Conservation (phyloP, 2,888 invertebrate species). For the Spilosoma lubricipeda region DNA sequence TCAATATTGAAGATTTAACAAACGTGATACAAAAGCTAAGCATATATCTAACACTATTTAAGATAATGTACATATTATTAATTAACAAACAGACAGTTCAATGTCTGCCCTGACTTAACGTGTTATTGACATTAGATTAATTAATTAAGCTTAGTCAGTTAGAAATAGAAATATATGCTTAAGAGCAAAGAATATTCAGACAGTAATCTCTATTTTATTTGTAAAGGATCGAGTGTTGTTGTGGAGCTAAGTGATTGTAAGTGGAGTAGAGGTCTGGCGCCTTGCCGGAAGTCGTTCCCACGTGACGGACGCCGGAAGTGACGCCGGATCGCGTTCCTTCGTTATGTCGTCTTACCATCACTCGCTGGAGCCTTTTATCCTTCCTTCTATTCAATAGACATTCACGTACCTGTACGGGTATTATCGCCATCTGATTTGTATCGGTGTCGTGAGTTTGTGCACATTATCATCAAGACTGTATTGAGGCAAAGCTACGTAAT, state of each 20-base stretch:
- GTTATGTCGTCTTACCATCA: constrained; percentile 73
- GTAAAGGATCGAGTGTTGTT: constrained; percentile 66
- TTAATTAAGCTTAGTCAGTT: constrained; percentile 11
- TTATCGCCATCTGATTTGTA: constrained; percentile 35
- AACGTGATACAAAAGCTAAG: neutral
- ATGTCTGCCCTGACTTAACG: neutral
- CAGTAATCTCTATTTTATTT: constrained; percentile 57
- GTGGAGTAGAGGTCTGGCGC: constrained; percentile 79
- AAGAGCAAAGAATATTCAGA: constrained; percentile 52
- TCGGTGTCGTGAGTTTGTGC: constrained; percentile 21
- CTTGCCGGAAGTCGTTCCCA: constrained; percentile 82
- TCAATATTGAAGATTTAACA: neutral
- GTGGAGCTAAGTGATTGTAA: constrained; percentile 83
- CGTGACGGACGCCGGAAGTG: constrained; percentile 84
- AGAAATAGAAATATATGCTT: constrained; percentile 22
- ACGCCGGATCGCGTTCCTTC: constrained; percentile 81
- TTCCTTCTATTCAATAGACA: constrained; percentile 48
- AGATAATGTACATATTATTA: constrained; percentile 17
- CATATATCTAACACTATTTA: neutral
- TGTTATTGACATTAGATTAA: constrained; percentile 16
- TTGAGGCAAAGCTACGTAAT: constrained; percentile 4
- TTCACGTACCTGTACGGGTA: constrained; percentile 42
- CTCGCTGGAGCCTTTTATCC: constrained; percentile 66
- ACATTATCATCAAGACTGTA: constrained; percentile 15
- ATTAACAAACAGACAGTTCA: constrained; percentile 30